phyloP scores from a whole-genome alignment of 1,140 invertebrate genomes.

The Leucophenga varia region DNA sequence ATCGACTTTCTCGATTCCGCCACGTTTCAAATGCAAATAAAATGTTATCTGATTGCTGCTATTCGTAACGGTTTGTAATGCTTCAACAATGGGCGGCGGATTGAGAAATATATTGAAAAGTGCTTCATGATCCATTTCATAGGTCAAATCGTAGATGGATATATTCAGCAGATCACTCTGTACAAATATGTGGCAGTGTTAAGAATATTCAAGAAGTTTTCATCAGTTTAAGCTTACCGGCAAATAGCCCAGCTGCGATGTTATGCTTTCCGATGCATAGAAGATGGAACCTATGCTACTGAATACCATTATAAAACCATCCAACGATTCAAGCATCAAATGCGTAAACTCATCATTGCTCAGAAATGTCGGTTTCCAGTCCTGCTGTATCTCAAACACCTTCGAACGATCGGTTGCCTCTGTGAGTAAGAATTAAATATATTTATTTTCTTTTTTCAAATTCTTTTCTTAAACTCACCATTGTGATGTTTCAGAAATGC shows the following conservation, averaged over 20 bases:
- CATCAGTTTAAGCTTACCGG: constrained; percentile 62
- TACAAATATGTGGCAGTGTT: constrained; percentile 6
- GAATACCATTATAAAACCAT: constrained; percentile 91
- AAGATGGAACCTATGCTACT: constrained; percentile 81
- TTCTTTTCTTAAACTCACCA: constrained; percentile 63
- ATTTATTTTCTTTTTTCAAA: not conserved
- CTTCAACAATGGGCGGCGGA: constrained; percentile 56
- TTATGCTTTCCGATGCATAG: constrained; percentile 88
- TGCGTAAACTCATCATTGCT: constrained; percentile 96
- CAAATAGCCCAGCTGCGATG: constrained; percentile 82
- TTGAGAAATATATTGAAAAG: constrained; percentile 75
- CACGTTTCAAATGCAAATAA: constrained; percentile 70
- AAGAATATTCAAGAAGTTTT: no score
- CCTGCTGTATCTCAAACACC: constrained; percentile 86
- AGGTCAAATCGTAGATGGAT: constrained; percentile 79
- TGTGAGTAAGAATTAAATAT: constrained; percentile 52
- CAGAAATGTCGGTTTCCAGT: constrained; percentile 93
- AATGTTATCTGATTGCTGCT: constrained; percentile 71
- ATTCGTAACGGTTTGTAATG: constrained; percentile 37
- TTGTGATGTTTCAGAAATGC: constrained; percentile 91
- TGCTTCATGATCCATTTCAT: constrained; percentile 75
- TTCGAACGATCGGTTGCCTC: constrained; percentile 81
- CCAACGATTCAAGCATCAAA: constrained; percentile 85
- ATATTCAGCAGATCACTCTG: constrained; percentile 70
- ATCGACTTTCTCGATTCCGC: constrained; percentile 65